phyloP scores from a whole-genome alignment of 53 echinoderm and acorn worm genomes.

The Apostichopus leukothele region DNA sequence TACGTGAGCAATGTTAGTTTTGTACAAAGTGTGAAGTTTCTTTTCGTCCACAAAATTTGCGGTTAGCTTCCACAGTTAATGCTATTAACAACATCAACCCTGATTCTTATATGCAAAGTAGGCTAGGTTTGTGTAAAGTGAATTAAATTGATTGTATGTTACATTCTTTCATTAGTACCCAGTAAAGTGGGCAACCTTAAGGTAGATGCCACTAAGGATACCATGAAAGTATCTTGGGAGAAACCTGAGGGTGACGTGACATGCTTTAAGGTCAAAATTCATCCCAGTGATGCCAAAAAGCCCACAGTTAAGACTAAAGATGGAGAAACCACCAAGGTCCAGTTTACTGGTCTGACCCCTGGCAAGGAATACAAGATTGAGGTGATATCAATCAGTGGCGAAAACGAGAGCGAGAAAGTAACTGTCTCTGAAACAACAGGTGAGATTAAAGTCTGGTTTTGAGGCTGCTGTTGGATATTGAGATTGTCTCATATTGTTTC shows the following conservation, averaged over 20 bases:
- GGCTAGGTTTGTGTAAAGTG: no score
- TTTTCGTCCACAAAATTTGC: no score
- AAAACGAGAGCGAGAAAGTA: constrained; percentile 79
- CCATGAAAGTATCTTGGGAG: constrained; percentile 64
- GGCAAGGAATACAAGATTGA: constrained; percentile 82
- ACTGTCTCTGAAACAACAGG: constrained; percentile 69
- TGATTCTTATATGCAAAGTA: no score
- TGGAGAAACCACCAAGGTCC: constrained; percentile 68
- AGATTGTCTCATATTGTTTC: no score
- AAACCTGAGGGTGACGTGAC: constrained; percentile 70
- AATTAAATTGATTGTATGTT: not conserved
- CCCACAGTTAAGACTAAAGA: constrained; percentile 78
- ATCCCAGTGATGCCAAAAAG: constrained; percentile 78
- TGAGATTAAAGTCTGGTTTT: constrained; percentile 27
- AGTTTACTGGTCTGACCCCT: constrained; percentile 72
- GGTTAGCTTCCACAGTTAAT: no score
- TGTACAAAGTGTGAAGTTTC: no score
- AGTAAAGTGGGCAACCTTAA: constrained; percentile 62
- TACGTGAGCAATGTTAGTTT: no score
- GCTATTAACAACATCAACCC: no score
- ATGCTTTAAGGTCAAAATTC: constrained; percentile 67
- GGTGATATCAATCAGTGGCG: constrained; percentile 62
- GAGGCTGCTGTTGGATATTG: no score
- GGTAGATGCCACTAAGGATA: constrained; percentile 62
- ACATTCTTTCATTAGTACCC: constrained; percentile 51